Evolutionary conservation across 2,797 vertebrate genomes (phyloP), one percentile per base, ranked within the genome.

Genomic region (Megaceryle alcyon): DNA sequence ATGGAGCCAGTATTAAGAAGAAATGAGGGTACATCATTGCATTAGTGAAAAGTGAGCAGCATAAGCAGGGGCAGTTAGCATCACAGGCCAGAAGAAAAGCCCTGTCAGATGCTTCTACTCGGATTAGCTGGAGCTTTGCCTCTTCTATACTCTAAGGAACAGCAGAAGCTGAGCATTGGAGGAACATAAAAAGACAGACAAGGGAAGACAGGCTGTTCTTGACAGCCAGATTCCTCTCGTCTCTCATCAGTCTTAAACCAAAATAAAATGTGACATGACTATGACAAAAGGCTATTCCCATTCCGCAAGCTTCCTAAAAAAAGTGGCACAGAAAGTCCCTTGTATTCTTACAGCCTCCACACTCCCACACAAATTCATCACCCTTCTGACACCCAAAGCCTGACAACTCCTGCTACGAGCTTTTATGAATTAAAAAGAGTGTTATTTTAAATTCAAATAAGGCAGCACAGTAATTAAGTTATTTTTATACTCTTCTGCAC

Each of bases 391-490:
- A 93, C 68, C 92, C 91, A 83, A 53, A 92, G 73, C 91, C 90
- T 95, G 91, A 88, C 87, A 94, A 84, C 44, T 88, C 53, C 60
- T 81, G 82, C 56, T 63, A 85, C 3, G 18, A 75, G 60, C 25
- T 85, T 93, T 70, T 86, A 87, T 91, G 88, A 91, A 97, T 94
- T 91, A 92, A 92, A 83, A 89, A 68, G 28, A 26, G 56, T 88
- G 25, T 18, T 57, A 77, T 86, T 95, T 97, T 41, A 88, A 91
- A 96, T 92, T 92, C 80, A 91, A 85, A 91, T 77, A 49, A 63
- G 64, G 80, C 57, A 78, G 48, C 86, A 82, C 69, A 78, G 70
- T 92, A 91, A 95, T 86, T 88, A 82, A 65, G 86, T 79, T 87
- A 95, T 95, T 97, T 88, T 89, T 86, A 85, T 49, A 28, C 70